A percentile compares a stretch with the other conserved stretches of the same genome.
These are phyloP conservation scores for Eospalax fontanierii DNA, from an alignment of 2,797 vertebrate genomes.

Conservation along the genomic window DNA sequence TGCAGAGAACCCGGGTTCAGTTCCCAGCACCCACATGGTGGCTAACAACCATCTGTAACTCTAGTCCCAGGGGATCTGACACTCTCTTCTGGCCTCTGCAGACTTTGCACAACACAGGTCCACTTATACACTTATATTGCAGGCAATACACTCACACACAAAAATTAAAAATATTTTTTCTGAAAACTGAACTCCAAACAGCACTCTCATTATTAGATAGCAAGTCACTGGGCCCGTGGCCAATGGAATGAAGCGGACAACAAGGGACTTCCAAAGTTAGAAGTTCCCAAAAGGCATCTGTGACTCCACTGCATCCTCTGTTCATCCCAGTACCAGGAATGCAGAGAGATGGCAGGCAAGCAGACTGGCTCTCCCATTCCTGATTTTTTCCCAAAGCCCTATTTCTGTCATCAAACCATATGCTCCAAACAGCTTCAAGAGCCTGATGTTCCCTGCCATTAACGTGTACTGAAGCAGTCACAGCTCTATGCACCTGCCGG, in stretches of 20 bases:
- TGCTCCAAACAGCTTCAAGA: neutral
- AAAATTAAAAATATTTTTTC: no score
- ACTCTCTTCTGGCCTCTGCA: no score
- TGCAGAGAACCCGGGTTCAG: no score
- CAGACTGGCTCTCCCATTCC: neutral
- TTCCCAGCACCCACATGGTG: no score
- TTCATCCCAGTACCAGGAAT: neutral
- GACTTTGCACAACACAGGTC: no score
- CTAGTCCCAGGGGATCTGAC: no score
- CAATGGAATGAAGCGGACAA: neutral
- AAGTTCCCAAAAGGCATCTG: neutral
- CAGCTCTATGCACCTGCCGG: no score
- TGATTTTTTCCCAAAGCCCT: neutral
- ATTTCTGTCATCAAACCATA: neutral
- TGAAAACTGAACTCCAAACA: neutral
- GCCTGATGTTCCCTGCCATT: neutral
- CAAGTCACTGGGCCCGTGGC: neutral
- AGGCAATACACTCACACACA: no score
- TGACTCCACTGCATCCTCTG: neutral
- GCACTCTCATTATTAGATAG: neutral
- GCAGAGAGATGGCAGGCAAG: neutral
- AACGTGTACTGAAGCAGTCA: neutral
- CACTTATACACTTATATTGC: no score
- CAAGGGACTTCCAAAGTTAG: neutral
- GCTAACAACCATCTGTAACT: no score